Conservation (phyloP, 2,797 vertebrate genomes). For the Myotis daubentonii region DNA sequence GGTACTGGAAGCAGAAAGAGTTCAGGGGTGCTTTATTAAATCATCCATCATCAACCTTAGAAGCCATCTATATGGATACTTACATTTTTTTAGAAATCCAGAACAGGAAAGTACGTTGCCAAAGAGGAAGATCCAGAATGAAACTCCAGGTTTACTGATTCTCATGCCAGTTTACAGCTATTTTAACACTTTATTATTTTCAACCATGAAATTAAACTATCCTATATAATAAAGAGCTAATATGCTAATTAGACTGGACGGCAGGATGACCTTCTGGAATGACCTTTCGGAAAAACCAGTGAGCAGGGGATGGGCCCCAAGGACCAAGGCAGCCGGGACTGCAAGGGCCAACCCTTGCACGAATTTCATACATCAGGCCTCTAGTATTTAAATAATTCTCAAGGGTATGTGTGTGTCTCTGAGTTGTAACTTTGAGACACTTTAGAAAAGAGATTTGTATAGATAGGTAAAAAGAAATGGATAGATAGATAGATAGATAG, state of each 20-base stretch:
- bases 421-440: background rate
- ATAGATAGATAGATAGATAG: background rate
- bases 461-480: background rate
- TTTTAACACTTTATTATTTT: background rate
- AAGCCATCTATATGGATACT: background rate
- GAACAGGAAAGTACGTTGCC: background rate
- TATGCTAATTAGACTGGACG: too few species aligned
- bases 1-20: background rate
- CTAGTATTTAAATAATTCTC: background rate
- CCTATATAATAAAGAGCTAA: too few species aligned
- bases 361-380: too few species aligned
- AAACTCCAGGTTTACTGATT: background rate
- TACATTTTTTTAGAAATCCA: background rate
- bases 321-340: too few species aligned
- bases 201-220: background rate
- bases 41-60: background rate
- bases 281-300: too few species aligned
- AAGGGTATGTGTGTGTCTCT: background rate
- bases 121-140: background rate
- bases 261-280: too few species aligned
- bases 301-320: too few species aligned
- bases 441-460: slow-evolving; percentile 17
- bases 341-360: too few species aligned
- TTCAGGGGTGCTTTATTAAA: background rate
- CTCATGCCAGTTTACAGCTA: background rate